Conservation (phyloP, 35 echinoderm and acorn worm genomes). For the Hemicentrotus pulcherrimus region DNA sequence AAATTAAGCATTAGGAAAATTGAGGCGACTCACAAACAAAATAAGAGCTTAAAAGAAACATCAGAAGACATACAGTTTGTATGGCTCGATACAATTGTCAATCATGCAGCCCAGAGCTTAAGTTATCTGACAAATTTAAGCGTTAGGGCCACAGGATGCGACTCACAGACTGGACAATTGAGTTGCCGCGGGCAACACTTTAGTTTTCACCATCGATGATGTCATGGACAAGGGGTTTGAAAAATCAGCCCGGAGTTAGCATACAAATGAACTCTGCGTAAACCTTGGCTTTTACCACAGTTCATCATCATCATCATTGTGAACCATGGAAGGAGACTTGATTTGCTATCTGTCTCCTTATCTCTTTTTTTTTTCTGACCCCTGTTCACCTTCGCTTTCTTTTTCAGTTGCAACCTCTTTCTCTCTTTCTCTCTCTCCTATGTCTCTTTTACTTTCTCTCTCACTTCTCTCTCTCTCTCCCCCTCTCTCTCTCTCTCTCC, state of each 20-base stretch:
- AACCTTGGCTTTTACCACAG: not conserved
- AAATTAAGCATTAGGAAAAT: no score
- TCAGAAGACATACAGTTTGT: not conserved
- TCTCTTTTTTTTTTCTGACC: not conserved
- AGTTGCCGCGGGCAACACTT: not conserved
- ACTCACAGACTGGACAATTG: not conserved
- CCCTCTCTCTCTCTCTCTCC: no score
- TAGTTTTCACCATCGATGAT: not conserved
- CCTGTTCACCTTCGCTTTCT: not conserved
- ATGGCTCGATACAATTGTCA: not conserved
- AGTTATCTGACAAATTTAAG: not conserved
- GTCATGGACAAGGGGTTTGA: not conserved
- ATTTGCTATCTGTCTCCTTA: not conserved
- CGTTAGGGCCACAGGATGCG: not conserved
- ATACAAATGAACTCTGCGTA: not conserved
- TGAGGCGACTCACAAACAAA: not conserved
- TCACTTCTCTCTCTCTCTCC: not conserved
- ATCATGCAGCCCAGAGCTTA: not conserved
- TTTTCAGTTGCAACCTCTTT: not conserved
- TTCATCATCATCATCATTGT: not conserved
- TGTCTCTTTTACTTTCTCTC: not conserved
- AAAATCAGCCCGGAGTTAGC: not conserved
- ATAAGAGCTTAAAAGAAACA: not conserved
- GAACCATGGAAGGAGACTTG: not conserved
- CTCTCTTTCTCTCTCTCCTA: not conserved